Base-by-base conservation (phyloP, 2,797 vertebrate species). In the Amblyopsis hoosieri region DNA sequence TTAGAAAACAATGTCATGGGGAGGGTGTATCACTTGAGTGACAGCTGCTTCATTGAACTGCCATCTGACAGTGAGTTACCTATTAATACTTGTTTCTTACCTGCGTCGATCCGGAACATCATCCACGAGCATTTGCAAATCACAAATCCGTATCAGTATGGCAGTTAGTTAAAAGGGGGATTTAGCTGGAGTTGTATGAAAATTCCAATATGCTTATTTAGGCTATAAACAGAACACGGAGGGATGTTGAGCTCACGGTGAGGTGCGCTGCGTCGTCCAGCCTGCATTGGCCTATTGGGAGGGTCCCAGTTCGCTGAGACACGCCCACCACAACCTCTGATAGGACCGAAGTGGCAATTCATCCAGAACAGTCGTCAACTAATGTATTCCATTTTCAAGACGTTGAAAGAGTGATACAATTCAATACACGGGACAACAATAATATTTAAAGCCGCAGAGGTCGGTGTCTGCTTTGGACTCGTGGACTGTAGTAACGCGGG, bases 291-390 rank as follows among this genome's bases (percentile, higher is more conserved):
- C 69, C 57, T 57, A 65, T 60, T 31, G 60, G 67, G 66, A 71
- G 37, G 1, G 57, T 57, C 57, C 67, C 64, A 42, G 17, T 49
- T 15, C 45, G 17, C 54, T 42, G 13, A 54, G 57, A 63, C 66
- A 74, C 69, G 69, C 69, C 75, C 54, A 51, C 66, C 53, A 8
- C 60, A 53, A 61, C 64, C 67, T 58, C 71, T 66, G 67, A 76
- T 74, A 63, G 78, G 74, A 56, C 49, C 58, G 49, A 29, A 47
- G 49, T 52, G 9, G 50, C 62, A 46, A 55, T 58, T 62, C 74
- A 62, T 60, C 73, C 59, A 29, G 31, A 53, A 19, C 59, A 54
- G 45, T 55, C 57, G 57, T 72, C 53, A 63, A 58, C 64, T 60
- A 57, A 57, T 67, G 47, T 60, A 37, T 66, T 66, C 64, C 67